Base-by-base conservation (phyloP, 2,113 vertebrate genomes). In the Dipodomys spectabilis region DNA sequence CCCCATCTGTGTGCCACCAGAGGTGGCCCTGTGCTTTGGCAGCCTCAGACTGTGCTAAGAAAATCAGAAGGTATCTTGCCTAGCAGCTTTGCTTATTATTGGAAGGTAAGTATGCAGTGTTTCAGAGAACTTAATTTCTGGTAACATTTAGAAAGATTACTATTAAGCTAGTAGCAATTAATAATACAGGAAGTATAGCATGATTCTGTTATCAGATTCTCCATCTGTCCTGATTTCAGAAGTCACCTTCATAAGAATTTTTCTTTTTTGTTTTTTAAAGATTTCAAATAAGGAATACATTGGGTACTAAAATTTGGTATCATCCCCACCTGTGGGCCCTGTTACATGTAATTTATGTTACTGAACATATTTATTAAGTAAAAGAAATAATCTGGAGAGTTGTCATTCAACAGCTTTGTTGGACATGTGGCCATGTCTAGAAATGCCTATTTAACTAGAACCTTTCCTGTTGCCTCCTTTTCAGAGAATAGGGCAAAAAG, bases 151-250 rank as follows among this genome's bases (percentile, higher is more conserved):
- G 71, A 82, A 91, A 91, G 64, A 85, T 93, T 73, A 57, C 53
- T 57, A 62, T 86, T 86, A 92, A 72, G 35, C 45, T 22, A 62
- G 88, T 92, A 68, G 72, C 77, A 86, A 60, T 90, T 85, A 91
- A 75, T 79, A 65, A 73, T 90, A 72, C 20, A 73, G 67, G 64
- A 92, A 90, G 39, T 69, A 91, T 53, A 90, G 35, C 83, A 94
- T 85, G 64, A 79, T 89, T 95, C 28, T 23, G 16, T 93, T 92
- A 94, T 82, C 69, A 95, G 88, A 88, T 78, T 85, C 23, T 94
- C 5, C 1, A 79, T 3, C 39, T 84, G 83, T n/a, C 23, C 53
- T 92, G 30, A 28, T 83, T 95, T 96, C 82, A 20, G 78, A 93
- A 87, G 12, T 73, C 32, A 84, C 44, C 44, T 80, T 92, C 82